Percentiles rank a stretch among this genome's conserved stretches.
phyloP scores from a whole-genome alignment of 2,113 vertebrate genomes.

The Platanista minor region DNA sequence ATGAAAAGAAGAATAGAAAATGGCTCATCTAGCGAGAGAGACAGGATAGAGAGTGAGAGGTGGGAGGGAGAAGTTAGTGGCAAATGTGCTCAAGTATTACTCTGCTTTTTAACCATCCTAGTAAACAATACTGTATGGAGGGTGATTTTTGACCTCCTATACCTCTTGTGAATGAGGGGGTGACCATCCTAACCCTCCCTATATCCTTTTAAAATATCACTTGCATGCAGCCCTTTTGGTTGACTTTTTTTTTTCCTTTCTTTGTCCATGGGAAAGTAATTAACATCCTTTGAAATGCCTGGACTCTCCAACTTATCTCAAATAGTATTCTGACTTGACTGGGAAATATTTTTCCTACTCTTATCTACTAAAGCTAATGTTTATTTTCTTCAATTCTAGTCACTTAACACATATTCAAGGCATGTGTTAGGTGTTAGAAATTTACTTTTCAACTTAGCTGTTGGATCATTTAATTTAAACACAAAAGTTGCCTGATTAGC shows the following conservation, averaged over 20 bases:
- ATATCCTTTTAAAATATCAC: background rate
- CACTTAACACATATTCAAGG: background rate
- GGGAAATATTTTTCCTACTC: background rate
- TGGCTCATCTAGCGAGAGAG: background rate
- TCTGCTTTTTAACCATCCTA: background rate
- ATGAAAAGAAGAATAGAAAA: background rate
- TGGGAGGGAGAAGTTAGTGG: background rate
- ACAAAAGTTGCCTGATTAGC: background rate
- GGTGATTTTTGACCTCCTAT: background rate
- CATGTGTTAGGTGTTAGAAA: background rate
- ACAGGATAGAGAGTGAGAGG: background rate
- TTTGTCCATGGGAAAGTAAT: background rate
- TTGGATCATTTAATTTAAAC: background rate
- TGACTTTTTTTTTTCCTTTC: background rate
- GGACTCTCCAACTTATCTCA: background rate
- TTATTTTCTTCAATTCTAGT: background rate
- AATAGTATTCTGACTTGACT: background rate
- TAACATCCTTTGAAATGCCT: background rate
- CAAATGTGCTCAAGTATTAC: background rate
- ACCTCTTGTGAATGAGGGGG: background rate
- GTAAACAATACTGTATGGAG: background rate
- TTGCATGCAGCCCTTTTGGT: background rate
- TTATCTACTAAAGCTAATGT: background rate
- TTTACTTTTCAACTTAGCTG: background rate
- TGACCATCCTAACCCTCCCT: background rate